These are phyloP conservation scores for Drosophila willistoni DNA, from an alignment of 1,140 invertebrate species.

Conservation along the genomic window DNA sequence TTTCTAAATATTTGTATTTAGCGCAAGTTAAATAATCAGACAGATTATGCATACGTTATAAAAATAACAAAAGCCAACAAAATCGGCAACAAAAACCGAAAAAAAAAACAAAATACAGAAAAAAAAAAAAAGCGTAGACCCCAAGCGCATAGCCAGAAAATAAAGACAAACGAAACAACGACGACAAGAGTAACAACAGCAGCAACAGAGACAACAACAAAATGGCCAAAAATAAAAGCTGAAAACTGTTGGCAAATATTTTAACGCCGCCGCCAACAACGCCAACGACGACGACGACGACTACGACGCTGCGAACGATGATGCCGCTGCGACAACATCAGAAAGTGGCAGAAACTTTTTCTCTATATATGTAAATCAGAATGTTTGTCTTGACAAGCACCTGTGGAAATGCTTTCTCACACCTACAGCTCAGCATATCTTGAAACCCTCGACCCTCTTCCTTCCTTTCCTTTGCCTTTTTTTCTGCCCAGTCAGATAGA, in stretches of 20 bases:
- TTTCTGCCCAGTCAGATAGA: neutral
- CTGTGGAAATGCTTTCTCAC: slow-evolving; percentile 18
- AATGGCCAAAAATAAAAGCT: slow-evolving; percentile 61
- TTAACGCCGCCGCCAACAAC: slow-evolving; percentile 31
- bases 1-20: slow-evolving; percentile 81
- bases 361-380: slow-evolving; percentile 13
- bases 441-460: neutral
- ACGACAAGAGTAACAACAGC: slow-evolving; percentile 16
- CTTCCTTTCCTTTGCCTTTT: neutral
- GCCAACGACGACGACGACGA: neutral
- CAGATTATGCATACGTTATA: slow-evolving; percentile 72
- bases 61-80: slow-evolving; percentile 57
- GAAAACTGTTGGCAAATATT: slow-evolving; percentile 58
- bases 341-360: slow-evolving; percentile 3
- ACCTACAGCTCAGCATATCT: neutral
- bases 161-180: slow-evolving; percentile 46
- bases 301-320: neutral
- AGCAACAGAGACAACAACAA: slow-evolving; percentile 14
- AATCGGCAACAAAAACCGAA: slow-evolving; percentile 1
- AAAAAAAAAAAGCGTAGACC: slow-evolving; percentile 24
- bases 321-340: slow-evolving; percentile 2
- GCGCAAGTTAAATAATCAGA: slow-evolving; percentile 81
- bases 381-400: slow-evolving; percentile 20
- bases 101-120: slow-evolving; percentile 1
- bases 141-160: slow-evolving; percentile 22